Base-by-base conservation (phyloP, 2,888 invertebrate genomes). In the Tyria jacobaeae region DNA sequence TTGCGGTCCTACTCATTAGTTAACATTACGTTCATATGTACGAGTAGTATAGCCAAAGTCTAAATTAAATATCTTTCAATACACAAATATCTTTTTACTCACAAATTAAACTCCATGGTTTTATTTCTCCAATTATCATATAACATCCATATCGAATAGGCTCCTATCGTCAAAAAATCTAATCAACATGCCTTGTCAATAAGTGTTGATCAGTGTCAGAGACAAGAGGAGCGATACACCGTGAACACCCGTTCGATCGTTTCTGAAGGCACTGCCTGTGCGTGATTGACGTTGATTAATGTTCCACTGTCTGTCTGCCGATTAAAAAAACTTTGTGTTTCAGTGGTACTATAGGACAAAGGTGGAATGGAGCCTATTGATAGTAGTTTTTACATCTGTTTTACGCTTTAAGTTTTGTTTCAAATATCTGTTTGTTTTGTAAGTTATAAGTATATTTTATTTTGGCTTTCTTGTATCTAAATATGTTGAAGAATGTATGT, bases 211-310 rank as follows among this genome's bases (percentile, higher is more conserved):
- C 53, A 57, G 21, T 14, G 0, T 10, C 7, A 52, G 58, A 80
- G 75, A 82, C 79, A 80, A 82, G 71, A 72, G 70, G 64, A 53
- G 66, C 74, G 69, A 73, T 78, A 71, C 50, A 47, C 73, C 73
- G 68, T 70, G 62, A 76, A 68, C 47, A 61, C 60, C 66, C 64
- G 66, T 55, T 66, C 60, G 71, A 76, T 76, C 80, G 79, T 71
- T 63, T 68, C 62, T 49, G 69, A 66, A 75, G 73, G 21, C 78
- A 77, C 78, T 70, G 85, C 80, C 90, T 91, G 92, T 73, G 76
- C 71, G 81, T 91, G 93, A 92, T 90, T 83, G 93, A 93, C 93
- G 86, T 90, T 92, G 93, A 94, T 92, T 94, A 92, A 94, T 94
- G 91, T 87, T 86, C 87, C 87, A 85, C 88, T 87, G 87, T 89